Conservation (phyloP, 2,888 invertebrate species). For the Lithophane ornitopus region DNA sequence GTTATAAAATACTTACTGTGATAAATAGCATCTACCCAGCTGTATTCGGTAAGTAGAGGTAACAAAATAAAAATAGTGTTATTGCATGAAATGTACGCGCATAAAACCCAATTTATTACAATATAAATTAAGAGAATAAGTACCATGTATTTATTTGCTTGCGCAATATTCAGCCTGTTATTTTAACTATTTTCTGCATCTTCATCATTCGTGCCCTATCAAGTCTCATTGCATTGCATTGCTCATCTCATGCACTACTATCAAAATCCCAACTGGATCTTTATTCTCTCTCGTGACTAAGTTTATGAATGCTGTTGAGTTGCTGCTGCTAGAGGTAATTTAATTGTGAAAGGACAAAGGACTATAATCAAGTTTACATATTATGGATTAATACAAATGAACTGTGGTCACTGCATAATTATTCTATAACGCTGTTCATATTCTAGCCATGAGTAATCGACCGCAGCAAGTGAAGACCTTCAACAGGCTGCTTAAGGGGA, state of each 20-base stretch:
- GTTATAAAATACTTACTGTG: too few relatives aligned
- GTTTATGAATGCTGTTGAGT: too few relatives aligned
- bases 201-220: background rate
- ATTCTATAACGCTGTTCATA: background rate
- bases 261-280: too few relatives aligned
- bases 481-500: slow-evolving; percentile 91
- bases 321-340: too few relatives aligned
- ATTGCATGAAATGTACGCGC: background rate
- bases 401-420: background rate
- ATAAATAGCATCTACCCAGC: too few relatives aligned
- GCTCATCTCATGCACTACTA: too few relatives aligned
- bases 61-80: background rate
- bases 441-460: slow-evolving; percentile 83
- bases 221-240: too few relatives aligned
- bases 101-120: background rate
- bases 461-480: slow-evolving; percentile 87
- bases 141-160: background rate
- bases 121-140: background rate
- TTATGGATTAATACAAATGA: too few relatives aligned
- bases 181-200: background rate
- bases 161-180: background rate
- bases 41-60: too few relatives aligned
- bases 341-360: too few relatives aligned
- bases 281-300: too few relatives aligned
- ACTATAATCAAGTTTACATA: too few relatives aligned